phyloP scores from a whole-genome alignment of 2,113 vertebrate genomes.

The Pionites leucogaster region DNA sequence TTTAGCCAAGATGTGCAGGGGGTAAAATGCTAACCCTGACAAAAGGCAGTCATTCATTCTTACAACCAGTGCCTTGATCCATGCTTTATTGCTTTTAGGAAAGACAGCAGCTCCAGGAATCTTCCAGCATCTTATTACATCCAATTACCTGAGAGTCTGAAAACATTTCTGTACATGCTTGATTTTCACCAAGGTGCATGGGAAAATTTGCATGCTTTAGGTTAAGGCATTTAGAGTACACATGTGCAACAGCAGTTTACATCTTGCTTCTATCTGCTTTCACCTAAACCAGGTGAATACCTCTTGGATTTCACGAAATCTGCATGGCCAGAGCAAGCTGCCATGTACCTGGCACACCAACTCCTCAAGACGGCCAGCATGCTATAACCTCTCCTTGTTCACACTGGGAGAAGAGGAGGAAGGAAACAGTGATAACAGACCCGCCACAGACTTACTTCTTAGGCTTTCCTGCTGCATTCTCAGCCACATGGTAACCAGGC shows the following conservation, averaged over 20 bases:
- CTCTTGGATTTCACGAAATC: not conserved
- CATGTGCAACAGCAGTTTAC: fast-evolving
- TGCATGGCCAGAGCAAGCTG: not conserved
- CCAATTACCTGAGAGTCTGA: not conserved
- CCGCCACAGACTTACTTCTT: conserved; percentile 78
- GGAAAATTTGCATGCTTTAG: not conserved
- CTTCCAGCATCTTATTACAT: not conserved
- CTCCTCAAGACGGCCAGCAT: fast-evolving
- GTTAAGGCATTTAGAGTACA: not conserved
- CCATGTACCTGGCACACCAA: not conserved
- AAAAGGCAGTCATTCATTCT: not conserved
- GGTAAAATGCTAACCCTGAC: not conserved
- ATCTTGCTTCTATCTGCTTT: not conserved
- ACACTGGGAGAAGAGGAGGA: not conserved
- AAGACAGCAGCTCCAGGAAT: not conserved
- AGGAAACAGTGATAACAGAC: not conserved
- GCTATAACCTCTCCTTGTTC: not conserved
- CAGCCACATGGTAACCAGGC: conserved; percentile 84
- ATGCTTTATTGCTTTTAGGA: not conserved
- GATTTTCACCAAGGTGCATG: not conserved
- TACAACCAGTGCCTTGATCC: not conserved
- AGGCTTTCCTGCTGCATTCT: conserved; percentile 62
- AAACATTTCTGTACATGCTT: not conserved
- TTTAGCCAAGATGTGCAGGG: not conserved
- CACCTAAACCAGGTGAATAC: not conserved